A percentile compares a stretch with the other conserved stretches of the same genome.
Evolutionary conservation across 2,888 invertebrate genomes (phyloP).

Genomic region (Capitulum mitella): DNA sequence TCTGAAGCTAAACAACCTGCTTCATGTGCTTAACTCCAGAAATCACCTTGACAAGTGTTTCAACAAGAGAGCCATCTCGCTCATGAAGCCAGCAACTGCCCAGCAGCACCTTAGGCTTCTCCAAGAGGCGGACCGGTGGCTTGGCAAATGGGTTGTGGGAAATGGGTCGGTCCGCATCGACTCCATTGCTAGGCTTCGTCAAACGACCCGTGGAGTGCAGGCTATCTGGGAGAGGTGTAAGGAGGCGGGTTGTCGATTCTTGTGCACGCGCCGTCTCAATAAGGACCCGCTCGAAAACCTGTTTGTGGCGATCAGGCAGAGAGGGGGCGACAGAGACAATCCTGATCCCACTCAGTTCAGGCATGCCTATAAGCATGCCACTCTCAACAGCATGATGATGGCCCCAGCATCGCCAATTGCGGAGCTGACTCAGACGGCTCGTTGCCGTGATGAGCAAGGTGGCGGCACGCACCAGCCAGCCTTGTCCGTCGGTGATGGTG

Average conservation of each 20-base stretch:
- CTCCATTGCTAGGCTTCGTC: background rate
- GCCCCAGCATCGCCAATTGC: background rate
- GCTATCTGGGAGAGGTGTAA: background rate
- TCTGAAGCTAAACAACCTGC: background rate
- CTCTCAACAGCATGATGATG: background rate
- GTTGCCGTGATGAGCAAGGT: background rate
- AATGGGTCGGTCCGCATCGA: background rate
- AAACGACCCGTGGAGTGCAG: background rate
- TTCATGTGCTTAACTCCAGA: background rate
- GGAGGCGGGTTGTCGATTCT: background rate
- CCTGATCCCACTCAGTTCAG: background rate
- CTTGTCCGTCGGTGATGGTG: background rate
- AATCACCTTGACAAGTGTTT: background rate
- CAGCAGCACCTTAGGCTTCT: background rate
- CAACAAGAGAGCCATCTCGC: background rate
- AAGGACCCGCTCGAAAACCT: background rate
- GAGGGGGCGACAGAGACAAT: background rate
- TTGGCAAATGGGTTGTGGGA: background rate
- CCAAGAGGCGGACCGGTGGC: background rate
- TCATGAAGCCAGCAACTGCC: background rate
- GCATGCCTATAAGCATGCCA: background rate
- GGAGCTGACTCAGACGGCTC: background rate
- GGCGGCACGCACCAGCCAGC: background rate
- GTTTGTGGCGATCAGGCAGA: background rate
- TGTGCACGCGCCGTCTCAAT: background rate